phyloP scores from a whole-genome alignment of 2,113 vertebrate species.

The Alexandromys fortis region DNA sequence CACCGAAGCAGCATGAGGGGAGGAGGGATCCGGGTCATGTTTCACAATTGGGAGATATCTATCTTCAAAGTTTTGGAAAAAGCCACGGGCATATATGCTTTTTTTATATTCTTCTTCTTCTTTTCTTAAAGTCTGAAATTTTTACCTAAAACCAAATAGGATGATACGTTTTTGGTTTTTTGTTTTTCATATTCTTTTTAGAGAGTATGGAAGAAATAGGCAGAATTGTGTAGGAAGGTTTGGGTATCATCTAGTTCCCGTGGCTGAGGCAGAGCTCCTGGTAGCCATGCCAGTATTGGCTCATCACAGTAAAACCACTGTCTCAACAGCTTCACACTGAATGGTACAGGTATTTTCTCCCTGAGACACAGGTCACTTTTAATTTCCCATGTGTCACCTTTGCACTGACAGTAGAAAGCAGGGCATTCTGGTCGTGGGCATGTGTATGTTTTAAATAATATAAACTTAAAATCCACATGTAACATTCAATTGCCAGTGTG shows the following conservation, averaged over 20 bases:
- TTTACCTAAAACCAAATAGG: neutral
- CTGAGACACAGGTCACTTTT: constrained; percentile 37
- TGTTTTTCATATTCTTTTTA: constrained; percentile 14
- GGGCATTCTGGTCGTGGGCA: constrained; percentile 17
- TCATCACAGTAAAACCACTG: neutral
- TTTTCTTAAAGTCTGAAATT: constrained; percentile 23
- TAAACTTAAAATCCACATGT: constrained; percentile 68
- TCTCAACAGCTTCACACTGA: neutral
- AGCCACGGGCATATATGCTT: neutral
- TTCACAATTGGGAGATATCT: neutral
- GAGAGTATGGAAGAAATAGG: neutral
- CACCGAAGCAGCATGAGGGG: neutral
- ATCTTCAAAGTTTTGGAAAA: constrained; percentile 42
- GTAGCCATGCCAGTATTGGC: accelerated
- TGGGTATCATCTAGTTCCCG: neutral
- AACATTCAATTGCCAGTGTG: constrained; percentile 64
- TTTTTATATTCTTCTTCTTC: neutral
- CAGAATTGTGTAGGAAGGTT: neutral
- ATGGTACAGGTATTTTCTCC: neutral
- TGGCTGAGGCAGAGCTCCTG: neutral
- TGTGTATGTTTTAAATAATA: constrained; percentile 72
- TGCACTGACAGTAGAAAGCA: constrained; percentile 38
- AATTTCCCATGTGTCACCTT: constrained; percentile 53
- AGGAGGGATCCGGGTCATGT: neutral
- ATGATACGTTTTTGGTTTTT: neutral